Evolutionary conservation across 1,140 invertebrate genomes (phyloP).

Genomic region (Octopus sinensis): DNA sequence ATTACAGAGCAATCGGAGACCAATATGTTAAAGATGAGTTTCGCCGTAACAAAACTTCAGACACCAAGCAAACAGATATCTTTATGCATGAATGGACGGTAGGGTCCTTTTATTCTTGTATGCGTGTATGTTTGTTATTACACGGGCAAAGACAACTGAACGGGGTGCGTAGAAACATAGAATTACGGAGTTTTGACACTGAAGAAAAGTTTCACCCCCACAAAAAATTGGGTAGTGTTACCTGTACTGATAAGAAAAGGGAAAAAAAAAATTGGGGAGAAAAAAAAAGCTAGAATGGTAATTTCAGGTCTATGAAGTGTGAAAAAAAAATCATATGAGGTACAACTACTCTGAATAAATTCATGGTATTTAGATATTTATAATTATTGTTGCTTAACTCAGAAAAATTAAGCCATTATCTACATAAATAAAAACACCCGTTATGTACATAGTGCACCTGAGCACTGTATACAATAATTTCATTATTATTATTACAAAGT

Average conservation of each 20-base stretch:
- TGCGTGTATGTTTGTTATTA: neutral
- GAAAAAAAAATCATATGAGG: too few species aligned
- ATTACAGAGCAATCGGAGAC: conserved; percentile 68
- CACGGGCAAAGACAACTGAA: neutral
- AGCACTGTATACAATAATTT: too few species aligned
- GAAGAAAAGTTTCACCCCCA: neutral
- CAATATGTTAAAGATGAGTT: conserved; percentile 87
- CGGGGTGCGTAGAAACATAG: neutral
- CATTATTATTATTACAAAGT: too few species aligned
- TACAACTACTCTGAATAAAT: too few species aligned
- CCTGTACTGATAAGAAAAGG: neutral
- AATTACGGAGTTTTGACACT: neutral
- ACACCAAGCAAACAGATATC: conserved; percentile 66
- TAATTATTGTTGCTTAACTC: too few species aligned
- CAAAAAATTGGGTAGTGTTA: neutral
- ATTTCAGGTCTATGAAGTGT: too few species aligned
- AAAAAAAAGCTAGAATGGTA: neutral
- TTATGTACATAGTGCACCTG: too few species aligned
- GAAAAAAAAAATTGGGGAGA: neutral
- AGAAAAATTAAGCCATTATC: too few species aligned
- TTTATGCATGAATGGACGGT: conserved; percentile 90
- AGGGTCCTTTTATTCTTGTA: conserved; percentile 46
- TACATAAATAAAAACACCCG: too few species aligned
- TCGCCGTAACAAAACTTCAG: conserved; percentile 77
- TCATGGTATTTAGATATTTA: too few species aligned